A percentile compares a stretch with the other conserved stretches of the same genome.
Conservation (phyloP, 2,113 vertebrate species). For the Nestor notabilis region DNA sequence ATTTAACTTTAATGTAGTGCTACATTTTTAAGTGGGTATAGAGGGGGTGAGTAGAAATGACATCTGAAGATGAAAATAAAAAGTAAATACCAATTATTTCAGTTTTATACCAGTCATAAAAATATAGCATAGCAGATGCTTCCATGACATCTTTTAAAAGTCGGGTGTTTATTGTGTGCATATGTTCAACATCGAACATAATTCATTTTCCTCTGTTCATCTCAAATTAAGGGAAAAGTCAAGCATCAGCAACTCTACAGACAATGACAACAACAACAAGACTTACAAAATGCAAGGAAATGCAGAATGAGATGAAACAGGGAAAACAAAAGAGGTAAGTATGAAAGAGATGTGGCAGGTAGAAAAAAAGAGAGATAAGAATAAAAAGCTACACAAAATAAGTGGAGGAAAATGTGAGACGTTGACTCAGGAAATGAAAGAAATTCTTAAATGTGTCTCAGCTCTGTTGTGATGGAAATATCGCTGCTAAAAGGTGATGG, state of each 20-base stretch:
- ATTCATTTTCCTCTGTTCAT: slow-evolving; percentile 63
- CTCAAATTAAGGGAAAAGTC: slow-evolving; percentile 38
- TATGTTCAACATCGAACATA: slow-evolving; percentile 55
- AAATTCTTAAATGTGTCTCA: background rate
- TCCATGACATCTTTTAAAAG: slow-evolving; percentile 45
- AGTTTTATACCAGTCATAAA: slow-evolving; percentile 39
- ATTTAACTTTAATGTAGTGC: slow-evolving; percentile 27
- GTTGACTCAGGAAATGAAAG: background rate
- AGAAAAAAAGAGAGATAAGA: background rate
- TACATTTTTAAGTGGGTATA: background rate
- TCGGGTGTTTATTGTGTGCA: slow-evolving; percentile 50
- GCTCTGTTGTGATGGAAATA: background rate
- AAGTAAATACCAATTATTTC: slow-evolving; percentile 64
- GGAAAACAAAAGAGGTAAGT: background rate
- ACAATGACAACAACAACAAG: background rate
- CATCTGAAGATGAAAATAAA: slow-evolving; percentile 43
- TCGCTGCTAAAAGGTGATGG: background rate
- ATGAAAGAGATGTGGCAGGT: background rate
- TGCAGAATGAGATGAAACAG: background rate
- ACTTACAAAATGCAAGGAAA: background rate
- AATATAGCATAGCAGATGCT: slow-evolving; percentile 40
- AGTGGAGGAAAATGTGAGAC: background rate
- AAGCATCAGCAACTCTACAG: background rate
- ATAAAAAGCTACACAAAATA: background rate
- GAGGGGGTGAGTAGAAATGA: slow-evolving; percentile 14